Evolutionary conservation across 2,888 invertebrate genomes (phyloP).

Genomic region (Melanostoma mellinum): DNA sequence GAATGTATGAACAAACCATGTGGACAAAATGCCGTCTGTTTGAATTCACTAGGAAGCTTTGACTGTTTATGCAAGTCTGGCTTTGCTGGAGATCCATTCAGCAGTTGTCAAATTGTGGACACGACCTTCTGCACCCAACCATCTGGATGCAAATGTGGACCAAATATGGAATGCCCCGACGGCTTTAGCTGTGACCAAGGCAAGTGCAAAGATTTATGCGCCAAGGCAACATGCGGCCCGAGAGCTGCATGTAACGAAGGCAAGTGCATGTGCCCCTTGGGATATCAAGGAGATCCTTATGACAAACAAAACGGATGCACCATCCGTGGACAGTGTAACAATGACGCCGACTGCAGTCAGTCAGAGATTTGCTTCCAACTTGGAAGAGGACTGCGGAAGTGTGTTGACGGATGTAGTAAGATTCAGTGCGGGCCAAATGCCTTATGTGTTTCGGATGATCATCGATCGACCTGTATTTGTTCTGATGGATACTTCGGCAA

Average conservation of each 20-base stretch:
- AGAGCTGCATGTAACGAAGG: conserved; percentile 91
- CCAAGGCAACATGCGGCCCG: conserved; percentile 90
- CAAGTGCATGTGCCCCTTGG: conserved; percentile 90
- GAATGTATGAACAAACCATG: conserved; percentile 92
- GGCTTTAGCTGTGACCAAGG: conserved; percentile 89
- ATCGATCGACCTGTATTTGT: conserved; percentile 93
- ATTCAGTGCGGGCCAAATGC: conserved; percentile 96
- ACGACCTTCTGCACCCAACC: conserved; percentile 88
- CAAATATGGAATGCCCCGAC: conserved; percentile 88
- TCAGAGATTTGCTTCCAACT: conserved; percentile 94
- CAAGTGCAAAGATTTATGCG: conserved; percentile 90
- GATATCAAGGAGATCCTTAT: conserved; percentile 89
- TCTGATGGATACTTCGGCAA: conserved; percentile 91
- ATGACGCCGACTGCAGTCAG: conserved; percentile 91
- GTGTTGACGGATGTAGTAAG: conserved; percentile 93
- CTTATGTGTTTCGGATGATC: conserved; percentile 91
- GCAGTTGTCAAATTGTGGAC: conserved; percentile 89
- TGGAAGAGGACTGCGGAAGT: conserved; percentile 89
- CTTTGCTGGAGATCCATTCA: conserved; percentile 93
- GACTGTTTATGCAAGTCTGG: conserved; percentile 94
- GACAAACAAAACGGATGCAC: conserved; percentile 88
- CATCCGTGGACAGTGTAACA: conserved; percentile 89
- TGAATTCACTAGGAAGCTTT: conserved; percentile 94
- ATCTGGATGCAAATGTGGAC: conserved; percentile 87
- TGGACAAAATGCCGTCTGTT: conserved; percentile 93